These are phyloP conservation scores for Phenganax stokvisi DNA, from an alignment of 92 coral and sea anemone species.

Conservation along the genomic window DNA sequence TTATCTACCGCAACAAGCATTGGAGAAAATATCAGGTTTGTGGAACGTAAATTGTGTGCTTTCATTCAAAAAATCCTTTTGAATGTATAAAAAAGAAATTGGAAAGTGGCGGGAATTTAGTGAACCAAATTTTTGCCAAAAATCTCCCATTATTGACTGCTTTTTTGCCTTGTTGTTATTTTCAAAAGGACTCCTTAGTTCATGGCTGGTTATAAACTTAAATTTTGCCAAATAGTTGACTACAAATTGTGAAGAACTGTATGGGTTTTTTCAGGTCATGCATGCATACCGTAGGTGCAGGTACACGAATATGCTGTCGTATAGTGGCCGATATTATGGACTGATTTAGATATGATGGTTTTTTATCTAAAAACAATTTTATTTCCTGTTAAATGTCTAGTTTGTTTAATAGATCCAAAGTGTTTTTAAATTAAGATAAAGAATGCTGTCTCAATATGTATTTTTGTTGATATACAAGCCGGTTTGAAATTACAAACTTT, in stretches of 20 bases:
- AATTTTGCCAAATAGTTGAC: not conserved
- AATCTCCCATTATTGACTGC: not conserved
- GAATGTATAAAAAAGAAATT: not conserved
- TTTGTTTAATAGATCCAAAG: not conserved
- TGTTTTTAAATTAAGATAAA: not conserved
- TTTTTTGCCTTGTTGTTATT: not conserved
- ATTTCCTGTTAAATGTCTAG: not conserved
- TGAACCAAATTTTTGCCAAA: not conserved
- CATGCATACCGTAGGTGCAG: not conserved
- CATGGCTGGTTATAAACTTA: not conserved
- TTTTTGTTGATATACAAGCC: not conserved
- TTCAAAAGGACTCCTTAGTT: not conserved
- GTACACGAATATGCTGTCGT: not conserved
- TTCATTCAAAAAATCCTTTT: not conserved
- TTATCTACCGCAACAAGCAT: not conserved
- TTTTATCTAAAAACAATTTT: not conserved
- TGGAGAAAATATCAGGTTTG: not conserved
- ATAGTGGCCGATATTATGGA: not conserved
- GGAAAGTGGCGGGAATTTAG: constrained; percentile 7
- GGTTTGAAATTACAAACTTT: not conserved
- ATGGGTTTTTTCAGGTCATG: not conserved
- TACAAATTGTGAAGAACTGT: not conserved
- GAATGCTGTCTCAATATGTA: not conserved
- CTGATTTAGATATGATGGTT: not conserved
- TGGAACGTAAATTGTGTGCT: not conserved